A percentile compares a stretch with the other conserved stretches of the same genome.
Conservation (phyloP, 2,113 vertebrate species). For the Oryzias melastigma region DNA sequence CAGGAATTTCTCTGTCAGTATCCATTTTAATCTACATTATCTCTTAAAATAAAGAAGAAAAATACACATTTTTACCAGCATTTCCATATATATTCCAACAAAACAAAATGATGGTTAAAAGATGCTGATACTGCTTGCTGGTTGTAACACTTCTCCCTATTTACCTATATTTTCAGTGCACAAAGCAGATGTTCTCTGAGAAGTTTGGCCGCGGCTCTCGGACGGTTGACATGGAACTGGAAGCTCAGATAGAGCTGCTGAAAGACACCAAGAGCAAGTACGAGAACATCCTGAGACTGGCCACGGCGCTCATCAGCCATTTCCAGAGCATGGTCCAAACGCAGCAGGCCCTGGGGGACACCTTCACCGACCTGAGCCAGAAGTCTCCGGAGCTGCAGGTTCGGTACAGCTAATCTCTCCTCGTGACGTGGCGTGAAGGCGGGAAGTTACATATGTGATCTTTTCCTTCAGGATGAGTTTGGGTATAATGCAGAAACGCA, state of each 20-base stretch:
- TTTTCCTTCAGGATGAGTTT: slow-evolving; percentile 88
- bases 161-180: slow-evolving; percentile 78
- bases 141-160: not conserved
- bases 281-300: slow-evolving; percentile 87
- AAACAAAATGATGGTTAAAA: too few species aligned
- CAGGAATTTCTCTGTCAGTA: too few species aligned
- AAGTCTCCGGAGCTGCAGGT: slow-evolving; percentile 97
- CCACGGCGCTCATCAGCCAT: slow-evolving; percentile 86
- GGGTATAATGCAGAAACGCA: slow-evolving; percentile 97
- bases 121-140: too few species aligned
- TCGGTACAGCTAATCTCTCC: not conserved
- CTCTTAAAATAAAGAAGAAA: too few species aligned
- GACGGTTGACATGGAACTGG: slow-evolving; percentile 94
- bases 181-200: slow-evolving; percentile 94
- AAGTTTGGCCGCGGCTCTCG: slow-evolving; percentile 92
- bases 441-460: not conserved
- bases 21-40: too few species aligned
- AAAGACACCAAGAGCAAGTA: slow-evolving; percentile 96
- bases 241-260: slow-evolving; percentile 93
- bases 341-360: slow-evolving; percentile 91
- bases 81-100: too few species aligned
- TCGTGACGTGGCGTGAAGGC: not conserved
- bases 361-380: slow-evolving; percentile 96
- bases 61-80: too few species aligned
- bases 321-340: slow-evolving; percentile 97